Evolutionary conservation across 92 coral and sea anemone species (phyloP), one percentile per base, ranked within the genome.

Genomic region (Actinostola sp.): DNA sequence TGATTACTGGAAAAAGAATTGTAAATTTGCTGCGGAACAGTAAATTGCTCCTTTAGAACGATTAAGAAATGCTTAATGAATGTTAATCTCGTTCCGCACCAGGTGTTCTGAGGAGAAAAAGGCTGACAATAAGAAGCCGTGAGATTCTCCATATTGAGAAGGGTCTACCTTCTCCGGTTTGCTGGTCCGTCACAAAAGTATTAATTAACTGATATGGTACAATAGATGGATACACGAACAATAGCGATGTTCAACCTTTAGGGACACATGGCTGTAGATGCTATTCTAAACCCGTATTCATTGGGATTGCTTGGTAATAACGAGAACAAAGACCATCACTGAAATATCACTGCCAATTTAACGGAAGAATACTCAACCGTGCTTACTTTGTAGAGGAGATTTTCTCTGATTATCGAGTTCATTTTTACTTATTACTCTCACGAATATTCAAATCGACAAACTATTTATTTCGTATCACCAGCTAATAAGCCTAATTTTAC

Each of bases 141-240:
- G 80, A 84, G 89, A 81, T 80, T 60, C 75, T 70, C 72, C 86
- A 78, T 78, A 78, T 72, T 83, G 88, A 82, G 66, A 48, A 53
- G 70, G 86, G 75, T 53, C 73, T 71, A 53, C 75, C 57, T 79
- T 78, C 72, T 77, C 70, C 61, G 64, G 81, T 70, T 70, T 85
- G n/a, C 58, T 56, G 68, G 62, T 82, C 61, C 45, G 54, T 86
- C 84, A 82, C 92, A 79, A 90, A 83, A 76, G 96, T 72, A 90
- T 87, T 90, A 90, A 90, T 90, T 90, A 90, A 90, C 87, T 84
- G 55, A 29, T 70, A 57, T n/a, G 41, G 73, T 70, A 90, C 96
- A 90, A 90, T 74, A 50, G 39, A 19, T 2, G 36, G 85, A 81
- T 45, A 56, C 45, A 23, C 5, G 36, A 55, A 87, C 89, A 83